Evolutionary conservation across 2,888 invertebrate species (phyloP), one percentile per base, ranked within the genome.

Genomic region (Phortica okadai): DNA sequence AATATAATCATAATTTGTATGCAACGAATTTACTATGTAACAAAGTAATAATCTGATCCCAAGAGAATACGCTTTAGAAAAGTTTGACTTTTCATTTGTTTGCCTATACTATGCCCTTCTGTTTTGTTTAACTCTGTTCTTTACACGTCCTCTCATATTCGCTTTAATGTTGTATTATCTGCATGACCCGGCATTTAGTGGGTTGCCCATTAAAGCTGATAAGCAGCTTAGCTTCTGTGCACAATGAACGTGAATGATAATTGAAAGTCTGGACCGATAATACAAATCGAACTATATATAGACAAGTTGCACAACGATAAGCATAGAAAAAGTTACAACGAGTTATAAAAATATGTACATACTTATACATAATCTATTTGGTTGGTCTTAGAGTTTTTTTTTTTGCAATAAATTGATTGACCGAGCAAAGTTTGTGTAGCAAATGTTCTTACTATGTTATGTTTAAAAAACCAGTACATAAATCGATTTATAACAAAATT

Each of bases 151-250:
- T 25, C 6, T 25, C 25, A 21, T 50, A 50, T 62, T 21, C 62
- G 62, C 25, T 62, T 62, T 21, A 21, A 62, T 62, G 62, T 25
- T 79, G 59, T 69, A 81, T 79, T 85, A 83, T 85, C 81, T 80
- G 73, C 45, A 64, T 76, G 81, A 82, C 77, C 78, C 16, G 73
- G 45, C 74, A 67, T 45, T 67, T 67, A 74, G 67, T 69, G 70
- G 81, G 80, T 81, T 77, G 77, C 69, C 62, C 56, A 4, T 59
- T 7, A 62, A 83, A 85, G 81, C 88, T 81, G 88, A 88, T 89
- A 89, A 89, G 89, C 83, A 79, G 87, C 82, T 89, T 89, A 86
- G 80, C 83, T 81, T 82, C 81, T 79, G 80, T 77, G 80, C 82
- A 77, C 77, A 77, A 77, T 77, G 80, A 14, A 14, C 44, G 50